Conservation (phyloP, 2,797 vertebrate genomes). For the Thalassophryne amazonica region DNA sequence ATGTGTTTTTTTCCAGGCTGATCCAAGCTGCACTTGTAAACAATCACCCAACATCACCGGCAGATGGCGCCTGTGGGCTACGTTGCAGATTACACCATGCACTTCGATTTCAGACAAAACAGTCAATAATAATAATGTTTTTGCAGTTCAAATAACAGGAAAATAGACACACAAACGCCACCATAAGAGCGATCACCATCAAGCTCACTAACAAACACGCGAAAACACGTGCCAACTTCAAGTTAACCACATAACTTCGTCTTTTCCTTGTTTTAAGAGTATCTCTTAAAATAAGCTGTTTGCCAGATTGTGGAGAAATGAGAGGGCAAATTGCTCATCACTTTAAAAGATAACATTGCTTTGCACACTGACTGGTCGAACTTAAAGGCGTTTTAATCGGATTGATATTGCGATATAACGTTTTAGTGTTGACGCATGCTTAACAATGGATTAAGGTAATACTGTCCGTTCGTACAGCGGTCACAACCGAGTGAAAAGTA, state of each 20-base stretch:
- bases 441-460: constrained; percentile 61
- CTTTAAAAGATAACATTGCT: constrained; percentile 45
- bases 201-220: constrained; percentile 43
- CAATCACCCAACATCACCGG: constrained; percentile 51
- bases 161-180: constrained; percentile 55
- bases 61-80: constrained; percentile 66
- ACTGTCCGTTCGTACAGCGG: constrained; percentile 22
- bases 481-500: constrained; percentile 52
- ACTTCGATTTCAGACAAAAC: constrained; percentile 78
- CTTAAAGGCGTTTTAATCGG: constrained; percentile 59
- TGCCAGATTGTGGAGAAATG: constrained; percentile 32
- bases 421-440: constrained; percentile 73
- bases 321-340: constrained; percentile 10
- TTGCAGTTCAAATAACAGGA: constrained; percentile 40
- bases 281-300: constrained; percentile 69
- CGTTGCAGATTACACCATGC: constrained; percentile 72
- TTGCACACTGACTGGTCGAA: constrained; percentile 43
- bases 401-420: constrained; percentile 74
- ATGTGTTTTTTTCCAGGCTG: constrained; percentile 6
- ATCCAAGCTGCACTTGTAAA: constrained; percentile 64
- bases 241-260: constrained; percentile 79
- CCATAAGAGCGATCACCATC: constrained; percentile 28
- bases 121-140: constrained; percentile 77
- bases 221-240: constrained; percentile 62
- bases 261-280: constrained; percentile 83